Percentiles rank a stretch among this genome's conserved stretches.
Evolutionary conservation across 2,113 vertebrate genomes (phyloP).

Genomic region (Plestiodon gilberti): DNA sequence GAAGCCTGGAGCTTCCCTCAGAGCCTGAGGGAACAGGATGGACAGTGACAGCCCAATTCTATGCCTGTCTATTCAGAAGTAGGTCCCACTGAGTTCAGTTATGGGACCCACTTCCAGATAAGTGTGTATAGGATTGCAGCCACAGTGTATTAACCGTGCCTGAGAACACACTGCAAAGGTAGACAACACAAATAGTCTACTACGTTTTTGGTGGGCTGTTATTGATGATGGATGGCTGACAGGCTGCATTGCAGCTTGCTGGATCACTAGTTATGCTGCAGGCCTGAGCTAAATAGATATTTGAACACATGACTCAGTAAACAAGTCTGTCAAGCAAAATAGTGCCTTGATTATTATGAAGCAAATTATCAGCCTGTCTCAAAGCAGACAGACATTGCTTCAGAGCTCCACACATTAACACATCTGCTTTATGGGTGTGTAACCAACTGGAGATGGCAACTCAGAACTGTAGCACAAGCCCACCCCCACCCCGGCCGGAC

Average conservation of each 20-base stretch:
- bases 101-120: too few relatives aligned
- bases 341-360: neutral
- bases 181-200: neutral
- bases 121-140: too few relatives aligned
- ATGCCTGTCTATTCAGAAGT: too few relatives aligned
- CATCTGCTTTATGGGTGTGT: neutral
- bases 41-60: too few relatives aligned
- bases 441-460: neutral
- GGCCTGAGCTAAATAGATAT: neutral
- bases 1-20: too few relatives aligned
- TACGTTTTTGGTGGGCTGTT: slow-evolving; percentile 21
- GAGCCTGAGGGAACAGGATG: too few relatives aligned
- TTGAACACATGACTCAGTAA: neutral
- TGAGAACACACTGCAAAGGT: neutral
- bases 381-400: neutral
- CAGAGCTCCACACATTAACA: neutral
- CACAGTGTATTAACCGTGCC: too few relatives aligned
- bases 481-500: too few relatives aligned
- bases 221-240: slow-evolving; percentile 5
- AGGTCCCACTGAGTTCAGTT: too few relatives aligned
- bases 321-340: slow-evolving; percentile 3
- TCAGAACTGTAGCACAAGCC: neutral
- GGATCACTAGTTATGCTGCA: neutral
- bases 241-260: neutral
- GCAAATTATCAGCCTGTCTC: neutral